Base-by-base conservation (phyloP, 2,113 vertebrate species). In the Oreochromis spilurus region DNA sequence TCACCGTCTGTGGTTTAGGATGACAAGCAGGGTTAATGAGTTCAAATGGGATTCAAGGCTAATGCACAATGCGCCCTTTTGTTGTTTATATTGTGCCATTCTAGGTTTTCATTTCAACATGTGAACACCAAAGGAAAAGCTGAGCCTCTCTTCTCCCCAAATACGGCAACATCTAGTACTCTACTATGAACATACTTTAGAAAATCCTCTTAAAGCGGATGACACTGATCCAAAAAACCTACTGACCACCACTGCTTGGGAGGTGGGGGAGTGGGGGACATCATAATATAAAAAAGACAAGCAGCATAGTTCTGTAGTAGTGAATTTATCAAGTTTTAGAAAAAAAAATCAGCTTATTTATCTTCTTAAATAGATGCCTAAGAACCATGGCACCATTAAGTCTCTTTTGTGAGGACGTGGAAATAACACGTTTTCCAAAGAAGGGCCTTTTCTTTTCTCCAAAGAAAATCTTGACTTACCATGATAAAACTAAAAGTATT, bases 161-260 rank as follows among this genome's bases (percentile, higher is more conserved):
- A 93, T 87, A 91, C 62, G 57, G 86, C 34, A 84, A 84, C 31
- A 65, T 83, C 36, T 75, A 81, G 48, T 65, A 50, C 55, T 79
- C 45, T 6, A 83, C 79, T 72, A 81, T 62, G 14, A 85, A 84
- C 13, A 87, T 57, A 57, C 79, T 82, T 29, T 50, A 24, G 81
- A 82, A 92, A 90, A 90, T 84, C 89, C 85, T 90, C 87, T 86
- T 84, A 85, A 78, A 92, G 88, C 14, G 21, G 38, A 90, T 90
- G 84, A 86, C 83, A 91, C 62, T 87, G 65, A 89, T 84, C 80
- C 81, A 79, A 84, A 85, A 82, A 84, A 86, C 31, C 60, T 84
- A 78, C 36, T 88, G 85, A 88, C 85, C 85, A 75, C 40, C 24
- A 4, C 36, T 60, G 84, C 53, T 26, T 54, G 48, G 5, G 60